A percentile compares a stretch with the other conserved stretches of the same genome.
These are phyloP conservation scores for Cyprinodon variegatus DNA, from an alignment of 2,113 vertebrate species.

Conservation along the genomic window DNA sequence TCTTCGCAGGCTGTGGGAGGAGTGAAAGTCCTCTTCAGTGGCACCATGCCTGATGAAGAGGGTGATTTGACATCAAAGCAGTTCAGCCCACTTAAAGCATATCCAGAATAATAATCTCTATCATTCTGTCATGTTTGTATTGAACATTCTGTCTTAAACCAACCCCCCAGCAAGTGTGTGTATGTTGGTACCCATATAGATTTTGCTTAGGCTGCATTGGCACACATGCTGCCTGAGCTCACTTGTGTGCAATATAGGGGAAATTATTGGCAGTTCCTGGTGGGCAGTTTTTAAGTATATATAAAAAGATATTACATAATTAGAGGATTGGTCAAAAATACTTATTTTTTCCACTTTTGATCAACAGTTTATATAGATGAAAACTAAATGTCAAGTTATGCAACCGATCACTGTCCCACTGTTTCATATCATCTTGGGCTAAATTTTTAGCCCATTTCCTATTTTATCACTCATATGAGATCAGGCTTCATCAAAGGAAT, in stretches of 20 bases:
- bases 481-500: not conserved
- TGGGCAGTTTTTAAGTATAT: not conserved
- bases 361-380: not conserved
- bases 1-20: constrained; percentile 46
- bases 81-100: constrained; percentile 36
- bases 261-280: not conserved
- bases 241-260: not conserved
- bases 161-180: not conserved
- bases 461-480: not conserved
- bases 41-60: constrained; percentile 32
- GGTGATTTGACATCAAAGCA: constrained; percentile 53
- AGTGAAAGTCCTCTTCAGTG: constrained; percentile 43
- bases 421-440: not conserved
- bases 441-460: not conserved
- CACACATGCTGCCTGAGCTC: not conserved
- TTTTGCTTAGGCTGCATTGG: not conserved
- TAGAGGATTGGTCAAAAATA: not conserved
- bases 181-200: not conserved
- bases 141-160: not conserved
- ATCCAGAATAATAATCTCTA: constrained; percentile 18
- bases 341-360: not conserved
- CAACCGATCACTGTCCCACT: not conserved
- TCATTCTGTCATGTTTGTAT: constrained; percentile 21
- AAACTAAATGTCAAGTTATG: not conserved
- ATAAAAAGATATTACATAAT: not conserved